A percentile compares a stretch with the other conserved stretches of the same genome.
These are phyloP conservation scores for Metacarcinus magister DNA, from an alignment of 2,888 invertebrate genomes.

Conservation along the genomic window DNA sequence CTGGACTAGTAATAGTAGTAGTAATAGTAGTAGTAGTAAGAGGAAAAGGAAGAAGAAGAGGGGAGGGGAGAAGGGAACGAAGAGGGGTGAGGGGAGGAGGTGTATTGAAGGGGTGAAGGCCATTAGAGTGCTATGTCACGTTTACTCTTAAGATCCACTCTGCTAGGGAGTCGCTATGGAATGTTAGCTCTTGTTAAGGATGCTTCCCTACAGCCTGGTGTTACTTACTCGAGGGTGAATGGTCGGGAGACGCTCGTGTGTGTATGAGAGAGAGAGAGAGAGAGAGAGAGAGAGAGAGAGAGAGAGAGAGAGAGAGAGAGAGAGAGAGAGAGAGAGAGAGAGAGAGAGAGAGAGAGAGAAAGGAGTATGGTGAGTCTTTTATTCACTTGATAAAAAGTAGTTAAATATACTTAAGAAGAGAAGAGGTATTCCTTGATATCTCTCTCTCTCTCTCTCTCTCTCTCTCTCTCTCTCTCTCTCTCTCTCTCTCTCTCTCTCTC, in stretches of 20 bases:
- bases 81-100: slow-evolving; percentile 7
- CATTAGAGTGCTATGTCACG: slow-evolving; percentile 54
- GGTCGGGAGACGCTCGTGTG: not conserved
- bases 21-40: not conserved
- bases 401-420: not conserved
- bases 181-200: not conserved
- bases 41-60: not conserved
- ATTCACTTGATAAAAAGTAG: not conserved
- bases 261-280: slow-evolving; percentile 18
- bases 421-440: no score
- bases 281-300: slow-evolving; percentile 22
- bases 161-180: not conserved
- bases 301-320: slow-evolving; percentile 34
- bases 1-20: not conserved
- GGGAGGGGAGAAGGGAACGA: not conserved
- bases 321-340: slow-evolving; percentile 34
- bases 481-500: not conserved
- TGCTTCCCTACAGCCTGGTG: not conserved
- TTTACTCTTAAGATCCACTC: slow-evolving; percentile 4
- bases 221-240: not conserved
- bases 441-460: no score
- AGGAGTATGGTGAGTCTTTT: not conserved
- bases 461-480: not conserved
- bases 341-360: slow-evolving; percentile 31
- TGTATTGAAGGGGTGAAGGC: slow-evolving; percentile 58